Evolutionary conservation across 2,888 invertebrate genomes (phyloP).

Genomic region (Andrena camellia): DNA sequence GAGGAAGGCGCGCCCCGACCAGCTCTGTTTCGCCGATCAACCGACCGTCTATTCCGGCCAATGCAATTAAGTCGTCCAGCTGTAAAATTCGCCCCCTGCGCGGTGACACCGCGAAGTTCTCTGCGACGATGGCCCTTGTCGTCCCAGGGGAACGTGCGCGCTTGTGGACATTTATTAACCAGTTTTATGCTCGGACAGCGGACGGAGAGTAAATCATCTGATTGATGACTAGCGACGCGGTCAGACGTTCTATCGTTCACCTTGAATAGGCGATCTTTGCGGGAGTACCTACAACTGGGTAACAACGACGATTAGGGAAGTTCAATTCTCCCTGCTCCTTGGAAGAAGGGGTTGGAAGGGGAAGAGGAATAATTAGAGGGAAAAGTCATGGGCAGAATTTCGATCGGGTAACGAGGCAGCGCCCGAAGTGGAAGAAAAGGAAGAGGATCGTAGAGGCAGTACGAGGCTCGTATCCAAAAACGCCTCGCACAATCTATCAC

Average conservation of each 20-base stretch:
- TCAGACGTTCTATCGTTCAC: too few relatives aligned
- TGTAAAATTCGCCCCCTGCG: conserved; percentile 31
- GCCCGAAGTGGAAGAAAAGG: conserved; percentile 52
- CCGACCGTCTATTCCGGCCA: conserved; percentile 41
- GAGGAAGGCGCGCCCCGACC: conserved; percentile 27
- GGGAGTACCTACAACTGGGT: too few relatives aligned
- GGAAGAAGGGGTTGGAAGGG: too few relatives aligned
- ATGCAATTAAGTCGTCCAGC: conserved; percentile 62
- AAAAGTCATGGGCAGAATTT: conserved; percentile 13
- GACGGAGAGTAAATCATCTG: not conserved
- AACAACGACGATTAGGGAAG: too few relatives aligned
- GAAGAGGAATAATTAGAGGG: too few relatives aligned
- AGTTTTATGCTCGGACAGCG: not conserved
- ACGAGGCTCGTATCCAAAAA: conserved; percentile 71
- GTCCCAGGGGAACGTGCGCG: not conserved
- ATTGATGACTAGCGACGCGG: not conserved
- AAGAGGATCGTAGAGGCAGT: conserved; percentile 44
- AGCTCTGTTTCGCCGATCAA: conserved; percentile 38
- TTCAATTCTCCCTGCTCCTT: too few relatives aligned
- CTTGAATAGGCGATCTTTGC: too few relatives aligned
- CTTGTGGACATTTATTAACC: not conserved
- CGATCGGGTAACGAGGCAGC: conserved; percentile 64
- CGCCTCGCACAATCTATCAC: conserved; percentile 79
- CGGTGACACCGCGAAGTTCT: conserved; percentile 7
- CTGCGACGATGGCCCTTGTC: not conserved